Evolutionary conservation across 2,888 invertebrate genomes (phyloP).

Genomic region (Coelogynopora nodosa): DNA sequence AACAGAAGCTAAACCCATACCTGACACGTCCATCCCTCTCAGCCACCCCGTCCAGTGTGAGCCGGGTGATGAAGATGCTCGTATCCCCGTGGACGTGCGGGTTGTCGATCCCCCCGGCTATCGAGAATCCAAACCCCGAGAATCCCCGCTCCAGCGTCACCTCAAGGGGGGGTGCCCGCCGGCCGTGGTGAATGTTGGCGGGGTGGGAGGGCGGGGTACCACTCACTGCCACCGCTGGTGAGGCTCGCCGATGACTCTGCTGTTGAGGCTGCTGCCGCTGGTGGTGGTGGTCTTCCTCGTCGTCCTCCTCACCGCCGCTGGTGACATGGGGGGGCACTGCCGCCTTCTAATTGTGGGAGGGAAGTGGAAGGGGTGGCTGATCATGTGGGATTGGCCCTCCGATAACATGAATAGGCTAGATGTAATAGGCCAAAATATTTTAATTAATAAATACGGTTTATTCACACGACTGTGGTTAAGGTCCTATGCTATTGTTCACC

Average conservation of each 20-base stretch:
- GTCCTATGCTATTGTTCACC: too few species aligned
- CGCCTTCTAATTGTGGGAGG: background rate
- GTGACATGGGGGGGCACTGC: background rate
- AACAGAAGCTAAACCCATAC: conserved; percentile 49
- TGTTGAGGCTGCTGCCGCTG: background rate
- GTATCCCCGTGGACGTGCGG: conserved; percentile 63
- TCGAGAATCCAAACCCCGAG: conserved; percentile 42
- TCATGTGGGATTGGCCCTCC: too few species aligned
- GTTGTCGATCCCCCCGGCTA: conserved; percentile 44
- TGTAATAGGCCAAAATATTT: too few species aligned
- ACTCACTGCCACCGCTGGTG: too few species aligned
- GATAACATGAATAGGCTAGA: too few species aligned
- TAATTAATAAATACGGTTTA: too few species aligned
- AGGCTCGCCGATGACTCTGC: background rate
- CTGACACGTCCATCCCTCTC: conserved; percentile 81
- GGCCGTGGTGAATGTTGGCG: too few species aligned
- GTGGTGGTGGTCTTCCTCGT: background rate
- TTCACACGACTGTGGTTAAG: too few species aligned
- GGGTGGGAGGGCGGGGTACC: too few species aligned
- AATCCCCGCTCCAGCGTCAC: background rate
- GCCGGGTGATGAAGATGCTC: conserved; percentile 93
- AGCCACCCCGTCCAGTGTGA: conserved; percentile 89
- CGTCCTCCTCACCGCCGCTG: background rate
- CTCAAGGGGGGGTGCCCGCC: background rate
- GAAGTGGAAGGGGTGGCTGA: too few species aligned